These are phyloP conservation scores for Platanista minor DNA, from an alignment of 2,113 vertebrate species.

Conservation along the genomic window DNA sequence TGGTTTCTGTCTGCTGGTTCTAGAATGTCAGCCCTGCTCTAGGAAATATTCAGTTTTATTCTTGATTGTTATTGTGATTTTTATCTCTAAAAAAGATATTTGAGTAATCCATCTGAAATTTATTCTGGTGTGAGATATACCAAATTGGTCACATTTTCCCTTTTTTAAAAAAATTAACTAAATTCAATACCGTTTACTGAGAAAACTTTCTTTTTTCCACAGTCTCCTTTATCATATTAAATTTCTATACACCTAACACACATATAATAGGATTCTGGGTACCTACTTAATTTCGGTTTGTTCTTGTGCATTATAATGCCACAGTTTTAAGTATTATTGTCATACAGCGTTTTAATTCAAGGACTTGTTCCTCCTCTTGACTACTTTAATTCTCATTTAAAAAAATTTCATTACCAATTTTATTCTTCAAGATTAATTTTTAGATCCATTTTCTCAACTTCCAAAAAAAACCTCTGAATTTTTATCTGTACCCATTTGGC, in stretches of 20 bases:
- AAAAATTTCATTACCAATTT: not conserved
- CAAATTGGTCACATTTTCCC: not conserved
- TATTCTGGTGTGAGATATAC: not conserved
- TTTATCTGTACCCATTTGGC: not conserved
- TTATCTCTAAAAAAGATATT: not conserved
- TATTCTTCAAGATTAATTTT: conserved; percentile 30
- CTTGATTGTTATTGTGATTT: not conserved
- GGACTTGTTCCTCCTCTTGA: not conserved
- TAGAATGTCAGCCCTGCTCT: not conserved
- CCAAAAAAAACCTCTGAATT: not conserved
- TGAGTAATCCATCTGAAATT: not conserved
- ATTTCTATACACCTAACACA: not conserved
- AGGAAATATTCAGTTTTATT: not conserved
- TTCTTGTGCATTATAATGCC: not conserved
- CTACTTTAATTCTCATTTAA: not conserved
- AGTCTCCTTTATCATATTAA: not conserved
- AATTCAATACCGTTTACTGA: not conserved
- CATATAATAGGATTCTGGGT: not conserved
- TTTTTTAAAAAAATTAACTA: not conserved
- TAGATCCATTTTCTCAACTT: conserved; percentile 19
- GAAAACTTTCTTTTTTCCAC: not conserved
- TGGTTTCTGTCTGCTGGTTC: not conserved
- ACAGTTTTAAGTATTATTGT: not conserved
- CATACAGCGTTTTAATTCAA: not conserved
- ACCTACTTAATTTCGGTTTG: not conserved